Evolutionary conservation across 2,888 invertebrate genomes (phyloP).

Genomic region (Drosophila algonquin): DNA sequence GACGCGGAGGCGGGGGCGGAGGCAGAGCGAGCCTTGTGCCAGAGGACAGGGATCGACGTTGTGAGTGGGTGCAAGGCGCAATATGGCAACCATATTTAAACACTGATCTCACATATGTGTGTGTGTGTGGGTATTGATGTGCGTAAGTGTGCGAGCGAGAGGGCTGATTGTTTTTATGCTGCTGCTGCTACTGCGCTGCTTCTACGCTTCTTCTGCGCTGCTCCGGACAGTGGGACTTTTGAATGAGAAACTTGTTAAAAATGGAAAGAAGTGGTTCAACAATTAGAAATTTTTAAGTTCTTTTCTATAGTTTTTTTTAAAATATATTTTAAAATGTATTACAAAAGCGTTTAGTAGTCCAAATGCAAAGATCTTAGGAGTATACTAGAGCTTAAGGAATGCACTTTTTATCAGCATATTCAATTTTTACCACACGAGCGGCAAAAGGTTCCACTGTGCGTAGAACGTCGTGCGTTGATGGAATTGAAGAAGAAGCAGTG

Average conservation of each 20-base stretch:
- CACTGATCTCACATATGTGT: slow-evolving; percentile 67
- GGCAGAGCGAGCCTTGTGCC: neutral
- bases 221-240: neutral
- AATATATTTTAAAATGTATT: too few species aligned
- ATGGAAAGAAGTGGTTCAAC: neutral
- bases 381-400: too few species aligned
- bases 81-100: slow-evolving; percentile 79
- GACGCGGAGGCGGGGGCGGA: too few species aligned
- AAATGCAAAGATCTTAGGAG: too few species aligned
- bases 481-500: slow-evolving; percentile 48
- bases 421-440: neutral
- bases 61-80: slow-evolving; percentile 77
- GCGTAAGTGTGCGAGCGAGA: slow-evolving; percentile 55
- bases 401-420: too few species aligned
- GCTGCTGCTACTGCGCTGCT: slow-evolving; percentile 13
- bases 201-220: slow-evolving; percentile 1
- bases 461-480: slow-evolving; percentile 37
- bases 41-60: neutral
- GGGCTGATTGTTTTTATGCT: slow-evolving; percentile 42
- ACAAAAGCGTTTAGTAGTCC: too few species aligned
- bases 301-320: too few species aligned
- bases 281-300: too few species aligned
- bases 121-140: slow-evolving; percentile 35
- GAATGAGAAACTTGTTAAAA: neutral
- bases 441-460: slow-evolving; percentile 7